phyloP scores from a whole-genome alignment of 2,113 vertebrate species.

The Paratilapia polleni region DNA sequence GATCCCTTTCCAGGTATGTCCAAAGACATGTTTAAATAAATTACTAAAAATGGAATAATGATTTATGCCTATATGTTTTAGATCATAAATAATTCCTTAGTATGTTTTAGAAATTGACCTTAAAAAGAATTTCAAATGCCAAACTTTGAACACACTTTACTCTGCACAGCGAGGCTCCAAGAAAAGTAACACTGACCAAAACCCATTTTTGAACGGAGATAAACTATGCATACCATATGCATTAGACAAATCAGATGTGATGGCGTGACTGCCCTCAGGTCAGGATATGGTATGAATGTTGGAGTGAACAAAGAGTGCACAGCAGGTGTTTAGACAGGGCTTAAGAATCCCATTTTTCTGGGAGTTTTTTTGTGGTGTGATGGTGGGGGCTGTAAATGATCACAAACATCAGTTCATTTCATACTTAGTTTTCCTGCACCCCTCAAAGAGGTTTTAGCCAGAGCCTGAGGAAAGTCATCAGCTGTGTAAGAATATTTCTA shows the following conservation, averaged over 20 bases:
- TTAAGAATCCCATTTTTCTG: neutral
- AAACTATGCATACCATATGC: neutral
- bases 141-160: neutral
- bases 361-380: neutral
- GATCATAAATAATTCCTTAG: no score
- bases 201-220: neutral
- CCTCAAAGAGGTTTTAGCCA: neutral
- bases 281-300: neutral
- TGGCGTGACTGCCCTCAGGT: neutral
- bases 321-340: neutral
- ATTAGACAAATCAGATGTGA: neutral
- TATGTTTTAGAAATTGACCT: neutral
- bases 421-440: neutral
- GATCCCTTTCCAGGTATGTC: neutral
- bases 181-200: neutral
- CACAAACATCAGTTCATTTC: neutral
- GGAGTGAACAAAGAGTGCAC: neutral
- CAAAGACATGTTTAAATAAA: neutral
- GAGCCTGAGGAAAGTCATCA: neutral
- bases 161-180: neutral
- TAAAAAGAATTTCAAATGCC: neutral
- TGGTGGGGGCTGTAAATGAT: neutral
- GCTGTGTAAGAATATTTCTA: neutral
- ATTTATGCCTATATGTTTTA: no score
- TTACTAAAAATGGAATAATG: no score